phyloP scores from a whole-genome alignment of 92 coral and sea anemone species.

The Phymanthus crucifer region DNA sequence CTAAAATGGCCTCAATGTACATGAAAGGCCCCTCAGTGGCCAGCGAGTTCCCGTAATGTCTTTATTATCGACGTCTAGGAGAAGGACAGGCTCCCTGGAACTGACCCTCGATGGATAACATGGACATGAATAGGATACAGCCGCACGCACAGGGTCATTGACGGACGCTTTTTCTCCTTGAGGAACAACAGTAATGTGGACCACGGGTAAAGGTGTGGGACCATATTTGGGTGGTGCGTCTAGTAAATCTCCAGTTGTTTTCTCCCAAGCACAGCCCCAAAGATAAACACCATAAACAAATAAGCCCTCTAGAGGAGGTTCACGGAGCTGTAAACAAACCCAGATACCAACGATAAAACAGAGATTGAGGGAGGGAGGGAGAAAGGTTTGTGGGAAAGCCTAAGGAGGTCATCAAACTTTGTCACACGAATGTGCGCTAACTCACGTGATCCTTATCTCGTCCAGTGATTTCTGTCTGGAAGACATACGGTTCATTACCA shows the following conservation, averaged over 20 bases:
- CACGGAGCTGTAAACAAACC: conserved; percentile 66
- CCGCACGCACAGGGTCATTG: conserved; percentile 85
- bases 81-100: conserved; percentile 88
- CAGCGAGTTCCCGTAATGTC: conserved; percentile 97
- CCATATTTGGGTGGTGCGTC: conserved; percentile 97
- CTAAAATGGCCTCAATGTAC: conserved; percentile 93
- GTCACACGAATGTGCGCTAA: background rate
- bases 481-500: conserved; percentile 82
- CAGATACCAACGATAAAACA: background rate
- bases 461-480: conserved; percentile 98
- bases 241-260: conserved; percentile 97
- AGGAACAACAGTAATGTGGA: conserved; percentile 87
- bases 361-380: too few species aligned
- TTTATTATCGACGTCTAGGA: conserved; percentile 89
- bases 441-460: conserved; percentile 99
- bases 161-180: conserved; percentile 85
- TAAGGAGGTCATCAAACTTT: too few species aligned
- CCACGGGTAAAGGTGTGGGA: conserved; percentile 98
- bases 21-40: conserved; percentile 92
- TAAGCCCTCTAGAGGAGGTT: conserved; percentile 97
- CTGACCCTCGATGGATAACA: conserved; percentile 91
- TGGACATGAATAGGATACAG: conserved; percentile 95
- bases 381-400: too few species aligned
- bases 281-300: conserved; percentile 95
- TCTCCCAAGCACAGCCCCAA: conserved; percentile 99